Evolutionary conservation across 2,113 vertebrate genomes (phyloP), one percentile per base, ranked within the genome.

Genomic region (Lophura nycthemera): DNA sequence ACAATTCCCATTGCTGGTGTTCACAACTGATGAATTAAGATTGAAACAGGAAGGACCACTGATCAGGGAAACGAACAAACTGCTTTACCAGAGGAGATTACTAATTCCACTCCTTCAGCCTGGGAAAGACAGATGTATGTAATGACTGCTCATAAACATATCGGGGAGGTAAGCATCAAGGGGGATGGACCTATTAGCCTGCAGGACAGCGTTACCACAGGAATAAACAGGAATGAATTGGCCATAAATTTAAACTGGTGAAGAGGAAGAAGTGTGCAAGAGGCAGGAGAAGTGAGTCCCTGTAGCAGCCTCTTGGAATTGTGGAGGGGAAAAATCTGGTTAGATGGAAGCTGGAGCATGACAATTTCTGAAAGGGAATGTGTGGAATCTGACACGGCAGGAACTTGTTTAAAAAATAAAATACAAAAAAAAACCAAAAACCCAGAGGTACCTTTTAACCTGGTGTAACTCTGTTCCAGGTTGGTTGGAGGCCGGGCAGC

Each of bases 191-290:
- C 10, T n/a, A 64, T 84, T 82, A 90, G 59, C 65, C 57, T 75
- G 86, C 83, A 95, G 93, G 86, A 90, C 80, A 90, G 2, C 18
- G 5, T 5, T 70, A 66, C 30, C 70, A 92, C 43, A 45, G 73
- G 77, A 93, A 79, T 75, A 84, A 92, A 89, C 54, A 87, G 32
- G 63, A 86, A 82, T 50, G 16, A 59, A 85, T 42, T 59, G 43
- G 36, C 30, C 36, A 82, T 79, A 85, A 84, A 93, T 93, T 63
- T 38, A 48, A 66, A 64, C 9, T 15, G 54, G 25, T 16, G 60
- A 86, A 8, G 50, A 66, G 60, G 52, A 95, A 61, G 70, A 84
- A 82, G 59, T 7, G 24, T 48, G 24, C 54, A 71, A 86, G 22
- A 6, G 73, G 43, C 27, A 65, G 63, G n/a, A 76, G 43, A 88